Percentiles rank a stretch among this genome's conserved stretches.
Conservation (phyloP, 2,888 invertebrate genomes). For the Drosophila paramelanica region DNA sequence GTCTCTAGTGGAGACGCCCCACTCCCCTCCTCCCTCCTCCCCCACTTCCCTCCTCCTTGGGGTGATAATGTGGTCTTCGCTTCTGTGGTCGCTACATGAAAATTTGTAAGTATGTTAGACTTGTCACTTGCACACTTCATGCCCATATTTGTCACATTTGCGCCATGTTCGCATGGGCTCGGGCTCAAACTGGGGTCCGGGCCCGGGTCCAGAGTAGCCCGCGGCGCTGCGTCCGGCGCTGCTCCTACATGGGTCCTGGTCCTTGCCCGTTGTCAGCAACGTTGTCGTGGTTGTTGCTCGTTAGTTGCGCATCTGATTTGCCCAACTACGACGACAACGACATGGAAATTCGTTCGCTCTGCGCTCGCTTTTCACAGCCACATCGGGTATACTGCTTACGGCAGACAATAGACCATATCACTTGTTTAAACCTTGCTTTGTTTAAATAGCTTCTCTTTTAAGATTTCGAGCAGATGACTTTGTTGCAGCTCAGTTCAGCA, state of each 20-base stretch:
- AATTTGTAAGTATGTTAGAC: conserved; percentile 81
- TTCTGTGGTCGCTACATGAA: conserved; percentile 62
- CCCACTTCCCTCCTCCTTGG: conserved; percentile 11
- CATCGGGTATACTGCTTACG: conserved; percentile 8
- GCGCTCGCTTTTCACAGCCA: conserved; percentile 34
- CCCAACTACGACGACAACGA: conserved; percentile 71
- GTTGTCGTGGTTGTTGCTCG: conserved; percentile 75
- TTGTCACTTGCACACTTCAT: conserved; percentile 82
- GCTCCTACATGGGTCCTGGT: conserved; percentile 45
- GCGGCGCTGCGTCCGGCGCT: conserved; percentile 52
- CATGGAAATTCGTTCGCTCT: conserved; percentile 71
- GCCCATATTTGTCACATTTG: conserved; percentile 82
- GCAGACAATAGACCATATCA: neutral
- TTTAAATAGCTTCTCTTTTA: neutral
- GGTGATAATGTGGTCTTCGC: conserved; percentile 61
- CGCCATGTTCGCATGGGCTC: conserved; percentile 68
- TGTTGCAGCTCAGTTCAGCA: no score
- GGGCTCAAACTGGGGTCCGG: conserved; percentile 5
- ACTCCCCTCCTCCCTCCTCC: neutral
- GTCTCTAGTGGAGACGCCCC: conserved; percentile 1
- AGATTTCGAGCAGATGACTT: no score
- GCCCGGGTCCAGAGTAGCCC: conserved; percentile 20
- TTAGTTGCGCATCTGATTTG: conserved; percentile 81
- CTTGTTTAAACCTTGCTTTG: neutral
- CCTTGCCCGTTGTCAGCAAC: conserved; percentile 48